Evolutionary conservation across 2,888 invertebrate genomes (phyloP).

Genomic region (Drosophila helvetica): DNA sequence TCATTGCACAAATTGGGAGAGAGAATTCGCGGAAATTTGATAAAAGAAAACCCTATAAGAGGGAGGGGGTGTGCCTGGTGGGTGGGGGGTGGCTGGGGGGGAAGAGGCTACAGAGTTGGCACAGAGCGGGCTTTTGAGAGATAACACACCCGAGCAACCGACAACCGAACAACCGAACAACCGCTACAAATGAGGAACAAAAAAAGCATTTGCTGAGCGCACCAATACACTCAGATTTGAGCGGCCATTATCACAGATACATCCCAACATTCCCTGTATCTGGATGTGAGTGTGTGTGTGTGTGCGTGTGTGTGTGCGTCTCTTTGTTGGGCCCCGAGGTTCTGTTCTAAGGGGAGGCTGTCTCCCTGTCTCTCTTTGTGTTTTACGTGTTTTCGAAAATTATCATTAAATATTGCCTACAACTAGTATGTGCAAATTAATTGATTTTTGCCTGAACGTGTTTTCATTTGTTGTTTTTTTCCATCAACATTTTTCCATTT

Average conservation of each 20-base stretch:
- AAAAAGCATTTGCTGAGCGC: constrained; percentile 53
- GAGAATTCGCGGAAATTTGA: constrained; percentile 37
- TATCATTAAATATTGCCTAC: constrained; percentile 54
- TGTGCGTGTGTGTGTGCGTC: constrained; percentile 27
- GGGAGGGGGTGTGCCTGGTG: not conserved
- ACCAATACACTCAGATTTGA: constrained; percentile 55
- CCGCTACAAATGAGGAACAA: constrained; percentile 30
- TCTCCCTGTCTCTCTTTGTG: constrained; percentile 6
- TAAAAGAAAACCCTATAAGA: constrained; percentile 10
- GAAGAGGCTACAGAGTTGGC: constrained; percentile 54
- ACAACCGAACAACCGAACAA: constrained; percentile 19
- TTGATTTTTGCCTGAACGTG: constrained; percentile 30
- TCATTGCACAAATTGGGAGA: constrained; percentile 8
- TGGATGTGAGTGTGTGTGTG: no score
- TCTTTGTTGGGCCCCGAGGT: constrained; percentile 35
- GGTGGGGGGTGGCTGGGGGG: constrained; percentile 10
- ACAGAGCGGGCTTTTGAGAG: constrained; percentile 56
- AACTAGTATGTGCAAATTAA: constrained; percentile 43
- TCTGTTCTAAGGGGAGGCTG: constrained; percentile 1
- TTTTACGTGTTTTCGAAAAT: constrained; percentile 65
- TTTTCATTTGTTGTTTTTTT: constrained; percentile 19
- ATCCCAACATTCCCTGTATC: not conserved
- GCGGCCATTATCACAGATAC: constrained; percentile 58
- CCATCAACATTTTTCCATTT: constrained; percentile 6
- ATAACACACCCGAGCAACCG: constrained; percentile 46